Conservation (phyloP, 2,888 invertebrate species). For the Pasiphila rectangulata region DNA sequence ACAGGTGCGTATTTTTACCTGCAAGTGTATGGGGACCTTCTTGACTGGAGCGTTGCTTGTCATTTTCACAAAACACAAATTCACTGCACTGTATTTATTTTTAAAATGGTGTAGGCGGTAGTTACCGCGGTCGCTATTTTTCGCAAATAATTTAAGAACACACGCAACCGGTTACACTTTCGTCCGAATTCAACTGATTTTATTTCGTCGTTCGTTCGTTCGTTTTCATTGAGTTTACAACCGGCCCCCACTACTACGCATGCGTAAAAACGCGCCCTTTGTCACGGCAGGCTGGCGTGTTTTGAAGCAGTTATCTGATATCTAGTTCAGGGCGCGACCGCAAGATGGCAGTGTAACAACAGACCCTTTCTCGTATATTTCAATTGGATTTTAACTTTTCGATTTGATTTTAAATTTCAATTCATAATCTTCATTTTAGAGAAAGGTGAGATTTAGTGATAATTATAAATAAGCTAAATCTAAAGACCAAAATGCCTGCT, state of each 20-base stretch:
- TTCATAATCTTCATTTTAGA: neutral
- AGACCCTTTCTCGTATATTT: neutral
- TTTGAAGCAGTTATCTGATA: constrained; percentile 27
- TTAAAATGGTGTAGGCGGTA: constrained; percentile 63
- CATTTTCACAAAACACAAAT: constrained; percentile 76
- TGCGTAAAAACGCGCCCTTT: constrained; percentile 62
- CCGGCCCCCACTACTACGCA: constrained; percentile 65
- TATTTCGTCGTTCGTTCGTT: constrained; percentile 55
- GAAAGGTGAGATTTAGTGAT: neutral
- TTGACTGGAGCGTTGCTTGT: constrained; percentile 88
- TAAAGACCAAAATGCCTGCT: neutral
- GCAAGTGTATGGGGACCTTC: constrained; percentile 96
- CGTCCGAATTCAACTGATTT: constrained; percentile 59
- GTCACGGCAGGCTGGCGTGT: constrained; percentile 42
- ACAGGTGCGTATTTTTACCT: constrained; percentile 83
- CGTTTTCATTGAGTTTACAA: constrained; percentile 58
- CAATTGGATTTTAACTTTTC: neutral
- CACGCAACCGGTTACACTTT: constrained; percentile 36
- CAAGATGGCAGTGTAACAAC: constrained; percentile 35
- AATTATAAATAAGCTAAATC: neutral
- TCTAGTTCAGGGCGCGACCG: constrained; percentile 19
- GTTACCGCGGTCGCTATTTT: constrained; percentile 46
- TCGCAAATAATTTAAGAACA: constrained; percentile 39
- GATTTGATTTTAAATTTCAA: neutral
- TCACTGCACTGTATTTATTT: constrained; percentile 67